These are phyloP conservation scores for Brotula barbata DNA, from an alignment of 2,797 vertebrate genomes.

Conservation along the genomic window DNA sequence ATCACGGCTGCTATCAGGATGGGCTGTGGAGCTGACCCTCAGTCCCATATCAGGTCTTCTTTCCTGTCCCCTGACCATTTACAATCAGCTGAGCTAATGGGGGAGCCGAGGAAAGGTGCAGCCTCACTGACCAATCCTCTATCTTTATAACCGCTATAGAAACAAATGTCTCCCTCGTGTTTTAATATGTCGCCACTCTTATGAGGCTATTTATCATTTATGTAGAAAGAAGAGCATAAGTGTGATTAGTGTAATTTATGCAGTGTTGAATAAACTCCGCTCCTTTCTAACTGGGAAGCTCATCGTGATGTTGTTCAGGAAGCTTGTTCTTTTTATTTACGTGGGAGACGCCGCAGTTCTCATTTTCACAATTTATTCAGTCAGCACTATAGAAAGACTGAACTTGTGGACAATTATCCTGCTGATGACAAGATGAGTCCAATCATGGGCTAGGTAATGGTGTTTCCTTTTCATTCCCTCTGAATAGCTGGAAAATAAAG, in stretches of 20 bases:
- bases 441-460: slow-evolving; percentile 63
- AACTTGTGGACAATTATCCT: slow-evolving; percentile 66
- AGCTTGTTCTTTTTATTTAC: slow-evolving; percentile 4
- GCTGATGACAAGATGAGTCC: slow-evolving; percentile 67
- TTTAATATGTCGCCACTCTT: neutral
- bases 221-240: slow-evolving; percentile 9
- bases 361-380: slow-evolving; percentile 58
- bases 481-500: slow-evolving; percentile 69
- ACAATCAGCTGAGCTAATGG: slow-evolving; percentile 29
- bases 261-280: neutral
- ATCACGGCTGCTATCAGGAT: slow-evolving; percentile 63
- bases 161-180: neutral
- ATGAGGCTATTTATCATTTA: slow-evolving; percentile 9
- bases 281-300: slow-evolving; percentile 18
- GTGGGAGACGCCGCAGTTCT: slow-evolving; percentile 48
- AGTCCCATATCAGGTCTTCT: slow-evolving; percentile 35
- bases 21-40: slow-evolving; percentile 48
- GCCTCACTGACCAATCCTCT: neutral
- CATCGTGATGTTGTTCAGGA: slow-evolving; percentile 32
- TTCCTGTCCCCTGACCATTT: slow-evolving; percentile 31
- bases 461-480: slow-evolving; percentile 55
- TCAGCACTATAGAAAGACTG: slow-evolving; percentile 55
- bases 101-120: slow-evolving; percentile 1
- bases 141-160: slow-evolving; percentile 1
- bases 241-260: slow-evolving; percentile 19